These are phyloP conservation scores for Disparrhopalites patrizii DNA, from an alignment of 2,888 invertebrate genomes.

Conservation along the genomic window DNA sequence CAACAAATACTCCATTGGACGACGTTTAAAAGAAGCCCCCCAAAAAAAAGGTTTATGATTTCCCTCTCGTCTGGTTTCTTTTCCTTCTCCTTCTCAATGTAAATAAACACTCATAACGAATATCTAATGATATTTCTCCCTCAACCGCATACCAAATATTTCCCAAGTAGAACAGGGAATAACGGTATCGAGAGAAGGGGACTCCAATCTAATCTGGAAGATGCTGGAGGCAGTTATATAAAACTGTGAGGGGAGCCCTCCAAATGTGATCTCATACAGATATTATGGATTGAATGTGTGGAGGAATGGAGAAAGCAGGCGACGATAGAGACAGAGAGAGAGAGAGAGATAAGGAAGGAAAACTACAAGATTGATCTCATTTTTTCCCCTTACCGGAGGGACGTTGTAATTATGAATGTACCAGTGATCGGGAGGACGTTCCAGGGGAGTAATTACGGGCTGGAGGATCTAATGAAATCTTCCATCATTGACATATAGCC, in stretches of 20 bases:
- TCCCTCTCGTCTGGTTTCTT: not conserved
- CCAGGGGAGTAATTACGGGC: not conserved
- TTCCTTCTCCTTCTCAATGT: not conserved
- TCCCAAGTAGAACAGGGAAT: too few species aligned
- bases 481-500: not conserved
- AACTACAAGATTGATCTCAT: not conserved
- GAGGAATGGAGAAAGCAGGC: too few species aligned
- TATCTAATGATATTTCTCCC: not conserved
- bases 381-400: not conserved
- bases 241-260: too few species aligned
- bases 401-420: not conserved
- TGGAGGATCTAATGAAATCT: not conserved
- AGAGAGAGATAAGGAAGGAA: not conserved
- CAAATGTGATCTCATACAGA: too few species aligned
- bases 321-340: too few species aligned
- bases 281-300: too few species aligned
- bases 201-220: too few species aligned
- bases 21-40: too few species aligned
- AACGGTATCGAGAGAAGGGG: too few species aligned
- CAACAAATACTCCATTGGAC: not conserved
- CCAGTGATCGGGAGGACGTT: not conserved
- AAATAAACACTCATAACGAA: slow-evolving; percentile 7
- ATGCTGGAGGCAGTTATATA: too few species aligned
- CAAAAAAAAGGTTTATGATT: slow-evolving; percentile 3
- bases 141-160: not conserved